Evolutionary conservation across 2,888 invertebrate genomes (phyloP).

Genomic region (Baccha elongata): DNA sequence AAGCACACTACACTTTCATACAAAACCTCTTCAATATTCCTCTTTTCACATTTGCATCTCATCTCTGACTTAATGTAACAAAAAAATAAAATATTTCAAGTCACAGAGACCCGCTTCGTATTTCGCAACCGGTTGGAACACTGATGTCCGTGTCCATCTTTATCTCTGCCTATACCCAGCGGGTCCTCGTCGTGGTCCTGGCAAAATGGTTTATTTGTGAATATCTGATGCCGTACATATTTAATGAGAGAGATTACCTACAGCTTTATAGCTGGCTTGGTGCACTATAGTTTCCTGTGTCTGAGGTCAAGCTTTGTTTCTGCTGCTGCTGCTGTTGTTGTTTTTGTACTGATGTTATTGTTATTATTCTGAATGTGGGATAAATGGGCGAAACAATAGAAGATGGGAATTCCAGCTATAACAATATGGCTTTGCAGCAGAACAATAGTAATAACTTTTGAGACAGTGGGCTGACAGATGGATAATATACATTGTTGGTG

Average conservation of each 20-base stretch:
- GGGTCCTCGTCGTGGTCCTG: slow-evolving; percentile 6
- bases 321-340: slow-evolving; percentile 1
- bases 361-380: slow-evolving; percentile 46
- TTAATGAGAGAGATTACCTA: slow-evolving; percentile 67
- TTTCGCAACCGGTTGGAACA: background rate
- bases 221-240: slow-evolving; percentile 67
- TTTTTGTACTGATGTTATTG: slow-evolving; percentile 36
- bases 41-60: slow-evolving; percentile 58
- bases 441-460: slow-evolving; percentile 59
- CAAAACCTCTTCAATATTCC: slow-evolving; percentile 52
- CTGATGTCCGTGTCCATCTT: slow-evolving; percentile 25
- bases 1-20: slow-evolving; percentile 34
- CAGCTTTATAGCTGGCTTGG: slow-evolving; percentile 30
- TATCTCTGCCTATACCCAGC: slow-evolving; percentile 5
- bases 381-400: slow-evolving; percentile 55
- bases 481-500: slow-evolving; percentile 63
- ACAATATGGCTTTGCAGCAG: slow-evolving; percentile 21
- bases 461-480: slow-evolving; percentile 71
- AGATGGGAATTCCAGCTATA: slow-evolving; percentile 18
- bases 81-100: slow-evolving; percentile 39
- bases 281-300: slow-evolving; percentile 42
- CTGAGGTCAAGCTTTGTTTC: slow-evolving; percentile 71
- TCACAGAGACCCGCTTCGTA: slow-evolving; percentile 34
- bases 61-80: slow-evolving; percentile 40
- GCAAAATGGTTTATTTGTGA: slow-evolving; percentile 61